Evolutionary conservation across 2,888 invertebrate species (phyloP), one percentile per base, ranked within the genome.

Genomic region (Merodon equestris): DNA sequence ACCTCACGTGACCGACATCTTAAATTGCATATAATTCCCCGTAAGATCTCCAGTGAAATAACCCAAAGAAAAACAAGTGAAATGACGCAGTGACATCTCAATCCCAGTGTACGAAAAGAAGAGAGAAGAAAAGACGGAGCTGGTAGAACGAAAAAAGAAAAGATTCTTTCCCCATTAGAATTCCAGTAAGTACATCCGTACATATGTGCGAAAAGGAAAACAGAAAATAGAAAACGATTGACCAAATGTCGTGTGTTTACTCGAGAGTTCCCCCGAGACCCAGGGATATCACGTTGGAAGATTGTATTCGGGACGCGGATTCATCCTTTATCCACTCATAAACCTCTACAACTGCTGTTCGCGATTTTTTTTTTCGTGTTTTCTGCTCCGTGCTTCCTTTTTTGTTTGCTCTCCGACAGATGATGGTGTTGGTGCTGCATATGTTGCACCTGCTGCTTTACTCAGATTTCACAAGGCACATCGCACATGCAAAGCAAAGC

Each of bases 361-460:
- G 40, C n/a, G 40, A 27, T 27, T 27, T 27, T 27, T 27, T 27
- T 3, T 12, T 9, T 14, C 1, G n/a, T n/a, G n/a, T n/a, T n/a
- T 36, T 54, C 36, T 15, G 51, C 38, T 27, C 7, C 27, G 27
- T 27, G 3, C 3, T 27, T 27, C 27, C 36, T 56, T 50, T 51
- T 71, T 72, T 66, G 56, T 76, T 71, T 77, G 76, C 54, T 71
- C 53, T 40, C 57, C n/a, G n/a, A n/a, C n/a, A n/a, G n/a, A 34
- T 57, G 48, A 17, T 74, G 53, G 9, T 61, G 66, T 45, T 61
- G 38, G 14, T 72, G 58, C 15, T 58, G 58, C 70, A 64, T 57
- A 61, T 53, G 42, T 73, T 77, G 77, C 77, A 77, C 77, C 77
- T 77, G 77, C 77, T 77, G 76, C 60, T 67, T 54, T 72, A 67